Evolutionary conservation across 2,888 invertebrate genomes (phyloP).

Genomic region (Xestia ashworthii): DNA sequence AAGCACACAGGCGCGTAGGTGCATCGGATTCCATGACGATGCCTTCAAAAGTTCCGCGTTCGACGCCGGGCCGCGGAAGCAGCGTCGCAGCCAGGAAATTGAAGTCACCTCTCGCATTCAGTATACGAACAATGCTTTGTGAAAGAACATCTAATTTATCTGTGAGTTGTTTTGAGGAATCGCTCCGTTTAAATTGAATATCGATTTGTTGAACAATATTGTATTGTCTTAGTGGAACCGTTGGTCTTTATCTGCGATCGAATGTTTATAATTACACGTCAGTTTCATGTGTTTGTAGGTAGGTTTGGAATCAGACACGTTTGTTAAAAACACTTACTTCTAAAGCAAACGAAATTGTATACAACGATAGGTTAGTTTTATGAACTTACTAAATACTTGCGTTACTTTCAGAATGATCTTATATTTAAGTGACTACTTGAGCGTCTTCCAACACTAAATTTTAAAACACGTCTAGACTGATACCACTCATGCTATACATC

Average conservation of each 20-base stretch:
- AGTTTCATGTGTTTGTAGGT: constrained; percentile 8
- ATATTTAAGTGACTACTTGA: not conserved
- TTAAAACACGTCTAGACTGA: constrained; percentile 63
- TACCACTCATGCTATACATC: constrained; percentile 47
- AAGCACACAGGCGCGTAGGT: constrained; percentile 82
- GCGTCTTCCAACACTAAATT: constrained; percentile 2
- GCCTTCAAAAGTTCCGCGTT: constrained; percentile 85
- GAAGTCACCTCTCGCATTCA: constrained; percentile 86
- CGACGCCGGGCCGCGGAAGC: constrained; percentile 80
- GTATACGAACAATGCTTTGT: constrained; percentile 87
- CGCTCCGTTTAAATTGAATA: constrained; percentile 87
- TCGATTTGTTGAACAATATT: constrained; percentile 79
- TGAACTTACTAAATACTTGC: not conserved
- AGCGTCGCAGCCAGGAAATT: constrained; percentile 86
- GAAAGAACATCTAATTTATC: constrained; percentile 90
- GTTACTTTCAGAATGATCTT: not conserved
- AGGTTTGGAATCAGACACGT: not conserved
- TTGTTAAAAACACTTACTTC: not conserved
- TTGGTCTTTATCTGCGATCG: constrained; percentile 52
- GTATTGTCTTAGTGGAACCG: constrained; percentile 69
- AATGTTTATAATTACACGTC: constrained; percentile 43
- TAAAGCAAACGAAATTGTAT: no score
- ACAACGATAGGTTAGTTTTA: not conserved
- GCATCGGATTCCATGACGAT: constrained; percentile 85
- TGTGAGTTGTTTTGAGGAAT: constrained; percentile 83